Evolutionary conservation across 2,113 vertebrate genomes (phyloP).

Genomic region (Athene cunicularia): DNA sequence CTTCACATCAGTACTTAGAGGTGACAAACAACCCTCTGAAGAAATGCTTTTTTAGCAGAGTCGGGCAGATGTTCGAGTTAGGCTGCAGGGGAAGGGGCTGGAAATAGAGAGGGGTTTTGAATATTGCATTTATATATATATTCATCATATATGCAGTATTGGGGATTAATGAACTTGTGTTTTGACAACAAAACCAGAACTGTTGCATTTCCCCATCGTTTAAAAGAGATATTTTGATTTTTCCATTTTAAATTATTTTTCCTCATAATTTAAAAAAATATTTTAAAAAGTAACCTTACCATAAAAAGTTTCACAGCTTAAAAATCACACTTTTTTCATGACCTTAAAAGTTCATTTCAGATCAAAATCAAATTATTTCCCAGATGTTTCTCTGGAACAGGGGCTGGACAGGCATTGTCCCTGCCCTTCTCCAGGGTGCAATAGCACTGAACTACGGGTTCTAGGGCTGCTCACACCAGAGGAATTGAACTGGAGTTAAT

Average conservation of each 20-base stretch:
- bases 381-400: neutral
- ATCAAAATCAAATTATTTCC: neutral
- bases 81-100: neutral
- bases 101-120: neutral
- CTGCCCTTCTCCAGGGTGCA: neutral
- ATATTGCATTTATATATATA: neutral
- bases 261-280: neutral
- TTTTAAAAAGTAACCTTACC: neutral
- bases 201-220: neutral
- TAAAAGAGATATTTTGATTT: neutral
- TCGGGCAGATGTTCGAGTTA: neutral
- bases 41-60: neutral
- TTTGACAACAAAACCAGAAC: neutral
- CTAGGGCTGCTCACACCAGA: neutral
- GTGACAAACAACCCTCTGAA: neutral
- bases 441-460: neutral
- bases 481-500: neutral
- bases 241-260: neutral
- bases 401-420: neutral
- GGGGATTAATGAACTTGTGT: neutral
- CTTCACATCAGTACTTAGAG: neutral
- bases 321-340: neutral
- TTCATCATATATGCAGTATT: neutral
- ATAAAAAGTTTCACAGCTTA: conserved; percentile 46
- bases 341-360: neutral